A percentile compares a stretch with the other conserved stretches of the same genome.
These are phyloP conservation scores for Drosophila asahinai DNA, from an alignment of 1,140 invertebrate species.

Conservation along the genomic window DNA sequence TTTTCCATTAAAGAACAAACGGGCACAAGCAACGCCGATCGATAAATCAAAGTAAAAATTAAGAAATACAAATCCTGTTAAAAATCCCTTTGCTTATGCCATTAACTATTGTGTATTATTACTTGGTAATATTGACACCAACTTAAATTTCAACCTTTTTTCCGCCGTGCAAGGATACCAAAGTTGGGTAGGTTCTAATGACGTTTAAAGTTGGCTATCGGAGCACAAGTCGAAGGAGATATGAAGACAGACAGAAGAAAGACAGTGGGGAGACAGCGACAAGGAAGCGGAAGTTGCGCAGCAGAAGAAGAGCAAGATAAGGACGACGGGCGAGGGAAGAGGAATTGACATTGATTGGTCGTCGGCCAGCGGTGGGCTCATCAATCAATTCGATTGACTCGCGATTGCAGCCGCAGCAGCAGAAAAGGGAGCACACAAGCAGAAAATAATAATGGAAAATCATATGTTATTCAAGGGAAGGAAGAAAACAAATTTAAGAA, in stretches of 20 bases:
- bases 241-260: slow-evolving; percentile 13
- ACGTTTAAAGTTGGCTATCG: slow-evolving; percentile 48
- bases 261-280: not conserved
- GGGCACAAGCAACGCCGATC: no score
- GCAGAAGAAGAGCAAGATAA: not conserved
- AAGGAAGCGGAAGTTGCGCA: slow-evolving; percentile 29
- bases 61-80: no score
- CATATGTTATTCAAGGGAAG: slow-evolving; percentile 24
- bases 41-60: not conserved
- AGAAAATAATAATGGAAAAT: slow-evolving; percentile 29
- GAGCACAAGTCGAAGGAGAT: slow-evolving; percentile 38
- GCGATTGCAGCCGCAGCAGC: slow-evolving; percentile 23
- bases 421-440: slow-evolving; percentile 11
- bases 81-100: no score
- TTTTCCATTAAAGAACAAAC: not conserved
- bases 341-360: slow-evolving; percentile 41
- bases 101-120: no score
- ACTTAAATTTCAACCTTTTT: not conserved
- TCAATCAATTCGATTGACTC: slow-evolving; percentile 49
- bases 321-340: no score
- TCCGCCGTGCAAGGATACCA: slow-evolving; percentile 6
- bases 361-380: slow-evolving; percentile 38
- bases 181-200: slow-evolving; percentile 35
- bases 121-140: no score
- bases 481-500: not conserved